These are phyloP conservation scores for Aphodius sticticus DNA, from an alignment of 2,888 invertebrate genomes.

Conservation along the genomic window DNA sequence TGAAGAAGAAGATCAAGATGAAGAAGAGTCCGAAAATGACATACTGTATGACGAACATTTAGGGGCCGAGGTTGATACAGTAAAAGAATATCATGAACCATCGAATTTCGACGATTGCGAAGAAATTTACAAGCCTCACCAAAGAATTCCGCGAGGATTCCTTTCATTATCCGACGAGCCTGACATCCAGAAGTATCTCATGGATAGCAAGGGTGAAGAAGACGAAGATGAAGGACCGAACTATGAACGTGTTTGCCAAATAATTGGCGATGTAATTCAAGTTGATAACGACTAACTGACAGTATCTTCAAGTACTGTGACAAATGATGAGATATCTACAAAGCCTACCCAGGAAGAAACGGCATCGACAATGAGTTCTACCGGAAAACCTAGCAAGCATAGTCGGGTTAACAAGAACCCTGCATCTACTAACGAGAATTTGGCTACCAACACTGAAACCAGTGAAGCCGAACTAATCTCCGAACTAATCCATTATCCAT, in stretches of 20 bases:
- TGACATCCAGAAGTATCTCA: constrained; percentile 20
- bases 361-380: not conserved
- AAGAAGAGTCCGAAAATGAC: not conserved
- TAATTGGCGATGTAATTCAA: not conserved
- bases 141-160: not conserved
- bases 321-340: not conserved
- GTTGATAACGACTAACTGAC: not conserved
- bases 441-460: not conserved
- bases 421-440: not conserved
- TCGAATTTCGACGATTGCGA: constrained; percentile 17
- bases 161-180: constrained; percentile 14
- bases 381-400: not conserved
- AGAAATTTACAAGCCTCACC: constrained; percentile 18
- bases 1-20: constrained; percentile 29
- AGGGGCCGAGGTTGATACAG: not conserved
- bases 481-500: too few species aligned
- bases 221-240: not conserved
- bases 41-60: not conserved
- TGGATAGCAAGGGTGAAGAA: not conserved
- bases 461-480: not conserved
- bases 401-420: not conserved
- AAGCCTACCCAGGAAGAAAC: not conserved
- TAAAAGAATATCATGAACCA: constrained; percentile 8
- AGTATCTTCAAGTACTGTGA: not conserved
- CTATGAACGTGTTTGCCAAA: not conserved